Evolutionary conservation across 2,888 invertebrate species (phyloP).

Genomic region (Cylloceria caligata): DNA sequence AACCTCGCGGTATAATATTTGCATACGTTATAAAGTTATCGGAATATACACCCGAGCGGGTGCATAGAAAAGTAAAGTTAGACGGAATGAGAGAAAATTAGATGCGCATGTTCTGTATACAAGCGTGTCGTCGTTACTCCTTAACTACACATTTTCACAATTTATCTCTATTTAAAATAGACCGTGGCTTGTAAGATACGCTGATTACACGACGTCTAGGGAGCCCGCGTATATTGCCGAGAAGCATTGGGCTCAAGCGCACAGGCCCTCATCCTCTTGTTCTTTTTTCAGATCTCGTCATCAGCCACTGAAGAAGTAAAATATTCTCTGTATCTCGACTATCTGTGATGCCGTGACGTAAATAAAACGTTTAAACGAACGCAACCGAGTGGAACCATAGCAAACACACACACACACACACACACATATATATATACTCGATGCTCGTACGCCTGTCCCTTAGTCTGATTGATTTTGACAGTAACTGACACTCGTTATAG

Average conservation of each 20-base stretch:
- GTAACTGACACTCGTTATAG: slow-evolving; percentile 35
- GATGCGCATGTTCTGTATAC: slow-evolving; percentile 27
- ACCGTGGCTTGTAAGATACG: slow-evolving; percentile 53
- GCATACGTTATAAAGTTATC: slow-evolving; percentile 31
- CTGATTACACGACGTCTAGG: slow-evolving; percentile 26
- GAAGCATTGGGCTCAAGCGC: slow-evolving; percentile 5
- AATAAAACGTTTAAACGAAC: slow-evolving; percentile 37
- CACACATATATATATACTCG: slow-evolving; percentile 7
- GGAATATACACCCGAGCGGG: slow-evolving; percentile 48
- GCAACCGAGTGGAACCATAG: slow-evolving; percentile 8
- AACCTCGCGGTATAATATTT: slow-evolving; percentile 16
- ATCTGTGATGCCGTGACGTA: slow-evolving; percentile 35
- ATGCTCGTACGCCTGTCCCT: slow-evolving; percentile 25
- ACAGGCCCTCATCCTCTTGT: slow-evolving; percentile 36
- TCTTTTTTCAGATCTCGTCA: slow-evolving; percentile 37
- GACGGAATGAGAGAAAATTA: slow-evolving; percentile 24
- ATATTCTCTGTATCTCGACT: slow-evolving; percentile 10
- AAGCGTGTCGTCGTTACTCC: slow-evolving; percentile 66
- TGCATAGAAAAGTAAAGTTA: not conserved
- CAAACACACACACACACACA: slow-evolving; percentile 10
- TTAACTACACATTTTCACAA: slow-evolving; percentile 64
- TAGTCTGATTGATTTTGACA: slow-evolving; percentile 45
- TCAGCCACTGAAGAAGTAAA: slow-evolving; percentile 32
- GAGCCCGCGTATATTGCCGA: slow-evolving; percentile 3
- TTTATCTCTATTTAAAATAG: slow-evolving; percentile 69